phyloP scores from a whole-genome alignment of 2,797 vertebrate species.

The Gambusia yucatana region DNA sequence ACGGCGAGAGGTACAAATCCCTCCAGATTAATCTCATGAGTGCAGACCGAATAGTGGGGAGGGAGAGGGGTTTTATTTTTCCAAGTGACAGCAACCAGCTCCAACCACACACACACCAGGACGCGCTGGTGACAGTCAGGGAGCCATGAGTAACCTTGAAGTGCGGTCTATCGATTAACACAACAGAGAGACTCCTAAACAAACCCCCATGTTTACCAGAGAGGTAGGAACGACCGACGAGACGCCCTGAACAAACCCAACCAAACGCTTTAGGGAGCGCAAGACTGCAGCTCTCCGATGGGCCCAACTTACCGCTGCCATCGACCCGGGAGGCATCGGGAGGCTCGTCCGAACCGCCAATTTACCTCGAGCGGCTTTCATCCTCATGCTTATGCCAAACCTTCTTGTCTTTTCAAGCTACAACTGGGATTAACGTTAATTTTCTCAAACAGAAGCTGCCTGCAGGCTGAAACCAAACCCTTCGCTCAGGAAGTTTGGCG shows the following conservation, averaged over 20 bases:
- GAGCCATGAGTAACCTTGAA: constrained; percentile 45
- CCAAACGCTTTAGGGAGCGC: constrained; percentile 35
- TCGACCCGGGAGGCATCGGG: constrained; percentile 28
- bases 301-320: constrained; percentile 45
- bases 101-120: constrained; percentile 46
- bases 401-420: constrained; percentile 61
- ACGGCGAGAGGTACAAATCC: constrained; percentile 67
- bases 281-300: constrained; percentile 49
- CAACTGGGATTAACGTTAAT: constrained; percentile 62
- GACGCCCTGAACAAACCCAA: constrained; percentile 54
- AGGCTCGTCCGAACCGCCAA: constrained; percentile 30
- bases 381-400: constrained; percentile 44
- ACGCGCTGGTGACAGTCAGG: constrained; percentile 27
- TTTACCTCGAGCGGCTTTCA: constrained; percentile 49
- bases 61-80: constrained; percentile 6
- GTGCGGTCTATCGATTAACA: constrained; percentile 40
- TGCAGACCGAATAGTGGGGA: constrained; percentile 14
- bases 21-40: constrained; percentile 61
- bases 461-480: constrained; percentile 44
- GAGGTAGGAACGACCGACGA: constrained; percentile 27
- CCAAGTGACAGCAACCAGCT: constrained; percentile 34
- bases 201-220: constrained; percentile 55
- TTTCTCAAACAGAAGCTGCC: constrained; percentile 67
- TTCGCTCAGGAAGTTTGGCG: constrained; percentile 53
- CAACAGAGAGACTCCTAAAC: constrained; percentile 56